phyloP scores from a whole-genome alignment of 2,888 invertebrate genomes.

The Phyllotreta striolata region DNA sequence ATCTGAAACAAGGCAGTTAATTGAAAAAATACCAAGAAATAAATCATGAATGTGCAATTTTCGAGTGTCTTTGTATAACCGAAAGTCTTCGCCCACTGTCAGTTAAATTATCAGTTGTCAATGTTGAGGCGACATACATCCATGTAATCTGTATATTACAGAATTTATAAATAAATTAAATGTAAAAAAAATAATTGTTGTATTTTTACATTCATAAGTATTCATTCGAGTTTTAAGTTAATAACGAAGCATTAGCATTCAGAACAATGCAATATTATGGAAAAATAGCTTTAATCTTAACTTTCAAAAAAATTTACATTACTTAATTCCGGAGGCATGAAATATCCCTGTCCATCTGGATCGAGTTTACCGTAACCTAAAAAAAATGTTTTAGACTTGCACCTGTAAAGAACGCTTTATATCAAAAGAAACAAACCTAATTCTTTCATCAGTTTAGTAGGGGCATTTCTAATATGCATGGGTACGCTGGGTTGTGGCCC shows the following conservation, averaged over 20 bases:
- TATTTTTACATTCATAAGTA: background rate
- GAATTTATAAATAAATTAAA: conserved; percentile 53
- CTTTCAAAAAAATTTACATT: conserved; percentile 65
- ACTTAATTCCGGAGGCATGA: conserved; percentile 75
- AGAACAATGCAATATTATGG: background rate
- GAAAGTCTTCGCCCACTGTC: conserved; percentile 7
- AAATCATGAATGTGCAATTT: background rate
- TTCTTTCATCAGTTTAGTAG: conserved; percentile 78
- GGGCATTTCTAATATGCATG: conserved; percentile 81
- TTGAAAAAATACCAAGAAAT: background rate
- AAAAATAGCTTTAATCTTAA: background rate
- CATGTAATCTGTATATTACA: conserved; percentile 58
- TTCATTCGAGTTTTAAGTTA: no score
- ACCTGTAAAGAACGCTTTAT: no score
- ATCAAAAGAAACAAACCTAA: conserved; percentile 64
- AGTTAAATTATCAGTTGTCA: conserved; percentile 37
- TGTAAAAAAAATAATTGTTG: conserved; percentile 6
- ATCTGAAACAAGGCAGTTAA: background rate
- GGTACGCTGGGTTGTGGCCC: conserved; percentile 80
- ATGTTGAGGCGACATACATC: conserved; percentile 51
- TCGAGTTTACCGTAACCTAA: conserved; percentile 70
- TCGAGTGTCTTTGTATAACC: background rate
- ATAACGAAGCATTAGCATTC: no score
- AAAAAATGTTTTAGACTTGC: conserved; percentile 39
- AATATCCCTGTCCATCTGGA: conserved; percentile 66